Percentiles rank a stretch among this genome's conserved stretches.
Conservation (phyloP, 2,113 vertebrate species). For the Chamaea fasciata region DNA sequence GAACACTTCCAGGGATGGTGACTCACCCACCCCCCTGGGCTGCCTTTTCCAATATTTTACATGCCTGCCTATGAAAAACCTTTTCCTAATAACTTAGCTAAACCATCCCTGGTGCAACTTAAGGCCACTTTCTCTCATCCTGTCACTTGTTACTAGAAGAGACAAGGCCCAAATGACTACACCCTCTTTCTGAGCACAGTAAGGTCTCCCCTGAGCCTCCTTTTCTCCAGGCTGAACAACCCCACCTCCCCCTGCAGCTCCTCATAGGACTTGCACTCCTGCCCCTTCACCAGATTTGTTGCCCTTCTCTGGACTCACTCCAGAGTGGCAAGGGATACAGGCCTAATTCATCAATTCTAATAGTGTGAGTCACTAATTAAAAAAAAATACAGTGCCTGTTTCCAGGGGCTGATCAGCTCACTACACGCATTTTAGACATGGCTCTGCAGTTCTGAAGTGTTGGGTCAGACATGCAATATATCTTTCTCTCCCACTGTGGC, state of each 20-base stretch:
- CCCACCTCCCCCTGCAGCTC: background rate
- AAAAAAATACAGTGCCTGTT: background rate
- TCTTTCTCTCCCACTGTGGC: conserved; percentile 11
- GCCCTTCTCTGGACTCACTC: background rate
- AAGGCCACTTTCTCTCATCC: background rate
- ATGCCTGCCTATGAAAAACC: background rate
- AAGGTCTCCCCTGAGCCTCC: background rate
- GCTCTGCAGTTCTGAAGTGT: background rate
- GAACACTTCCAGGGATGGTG: background rate
- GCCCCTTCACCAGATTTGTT: background rate
- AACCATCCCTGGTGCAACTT: background rate
- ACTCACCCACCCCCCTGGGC: background rate
- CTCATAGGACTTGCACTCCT: background rate
- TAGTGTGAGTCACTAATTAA: background rate
- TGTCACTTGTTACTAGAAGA: background rate
- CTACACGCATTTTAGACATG: background rate
- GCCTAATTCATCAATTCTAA: background rate
- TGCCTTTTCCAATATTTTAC: background rate
- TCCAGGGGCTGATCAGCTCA: background rate
- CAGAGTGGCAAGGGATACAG: background rate
- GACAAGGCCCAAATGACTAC: background rate
- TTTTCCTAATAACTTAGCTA: background rate
- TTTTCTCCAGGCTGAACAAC: background rate
- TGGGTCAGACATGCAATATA: background rate
- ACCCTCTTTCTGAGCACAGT: background rate